Evolutionary conservation across 2,888 invertebrate species (phyloP).

Genomic region (Andrena praecox): DNA sequence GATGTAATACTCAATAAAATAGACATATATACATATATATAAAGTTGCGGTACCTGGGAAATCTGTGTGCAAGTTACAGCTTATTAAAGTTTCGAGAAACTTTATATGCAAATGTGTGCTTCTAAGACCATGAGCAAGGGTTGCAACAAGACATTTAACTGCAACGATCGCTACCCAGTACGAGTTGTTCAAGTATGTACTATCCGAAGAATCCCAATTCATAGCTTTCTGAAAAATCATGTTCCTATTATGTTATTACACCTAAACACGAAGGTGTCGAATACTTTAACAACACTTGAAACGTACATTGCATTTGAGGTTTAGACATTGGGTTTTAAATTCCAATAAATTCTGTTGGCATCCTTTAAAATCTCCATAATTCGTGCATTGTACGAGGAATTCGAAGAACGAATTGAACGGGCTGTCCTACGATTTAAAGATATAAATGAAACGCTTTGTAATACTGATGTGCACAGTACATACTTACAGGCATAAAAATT

Average conservation of each 20-base stretch:
- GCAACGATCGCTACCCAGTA: constrained; percentile 87
- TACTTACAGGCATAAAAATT: constrained; percentile 89
- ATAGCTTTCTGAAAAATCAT: constrained; percentile 75
- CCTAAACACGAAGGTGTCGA: neutral
- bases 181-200: constrained; percentile 86
- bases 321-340: constrained; percentile 81
- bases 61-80: constrained; percentile 75
- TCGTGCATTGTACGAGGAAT: constrained; percentile 86
- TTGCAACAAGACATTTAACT: constrained; percentile 87
- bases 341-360: constrained; percentile 79
- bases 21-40: neutral
- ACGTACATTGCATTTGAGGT: constrained; percentile 78
- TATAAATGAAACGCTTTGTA: constrained; percentile 8
- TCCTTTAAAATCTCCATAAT: constrained; percentile 80
- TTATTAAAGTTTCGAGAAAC: constrained; percentile 86
- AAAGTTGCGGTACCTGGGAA: constrained; percentile 72
- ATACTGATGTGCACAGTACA: neutral
- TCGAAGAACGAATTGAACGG: constrained; percentile 87
- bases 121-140: constrained; percentile 87
- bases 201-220: constrained; percentile 83
- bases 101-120: constrained; percentile 89
- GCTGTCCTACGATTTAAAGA: constrained; percentile 87
- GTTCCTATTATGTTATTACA: neutral
- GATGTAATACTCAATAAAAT: neutral
- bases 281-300: neutral